These are phyloP conservation scores for Peucedramus taeniatus DNA, from an alignment of 2,113 vertebrate species.

Conservation along the genomic window DNA sequence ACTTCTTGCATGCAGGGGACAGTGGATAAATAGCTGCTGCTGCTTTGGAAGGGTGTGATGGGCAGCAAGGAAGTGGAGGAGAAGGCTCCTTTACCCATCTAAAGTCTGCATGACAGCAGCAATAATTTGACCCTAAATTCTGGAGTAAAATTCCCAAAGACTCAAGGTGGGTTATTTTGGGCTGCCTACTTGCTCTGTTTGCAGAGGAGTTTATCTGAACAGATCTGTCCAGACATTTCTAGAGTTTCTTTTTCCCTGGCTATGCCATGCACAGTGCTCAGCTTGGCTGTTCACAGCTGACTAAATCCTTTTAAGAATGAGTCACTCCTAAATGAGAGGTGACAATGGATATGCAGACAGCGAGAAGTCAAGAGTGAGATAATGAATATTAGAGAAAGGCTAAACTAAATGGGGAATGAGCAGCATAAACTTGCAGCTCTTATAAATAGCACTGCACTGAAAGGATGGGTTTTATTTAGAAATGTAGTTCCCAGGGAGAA, in stretches of 20 bases:
- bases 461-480: conserved; percentile 24
- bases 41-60: neutral
- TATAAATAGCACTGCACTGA: conserved; percentile 6
- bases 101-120: neutral
- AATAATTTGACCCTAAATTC: neutral
- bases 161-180: neutral
- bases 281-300: conserved; percentile 43
- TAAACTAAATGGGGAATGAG: conserved; percentile 4
- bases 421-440: neutral
- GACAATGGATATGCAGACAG: conserved; percentile 42
- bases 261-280: neutral
- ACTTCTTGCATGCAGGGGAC: neutral
- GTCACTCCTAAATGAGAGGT: conserved; percentile 41
- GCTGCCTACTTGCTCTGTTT: neutral
- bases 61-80: neutral
- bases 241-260: neutral
- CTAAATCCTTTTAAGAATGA: conserved; percentile 56
- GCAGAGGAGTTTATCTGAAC: neutral
- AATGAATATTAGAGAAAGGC: conserved; percentile 29
- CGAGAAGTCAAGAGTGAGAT: conserved; percentile 16
- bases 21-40: neutral
- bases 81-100: neutral
- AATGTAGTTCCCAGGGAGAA: neutral
- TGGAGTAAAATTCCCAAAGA: neutral
- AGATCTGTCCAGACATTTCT: conserved; percentile 28